These are phyloP conservation scores for Scaptomyza graminum DNA, from an alignment of 1,140 invertebrate genomes.

Conservation along the genomic window DNA sequence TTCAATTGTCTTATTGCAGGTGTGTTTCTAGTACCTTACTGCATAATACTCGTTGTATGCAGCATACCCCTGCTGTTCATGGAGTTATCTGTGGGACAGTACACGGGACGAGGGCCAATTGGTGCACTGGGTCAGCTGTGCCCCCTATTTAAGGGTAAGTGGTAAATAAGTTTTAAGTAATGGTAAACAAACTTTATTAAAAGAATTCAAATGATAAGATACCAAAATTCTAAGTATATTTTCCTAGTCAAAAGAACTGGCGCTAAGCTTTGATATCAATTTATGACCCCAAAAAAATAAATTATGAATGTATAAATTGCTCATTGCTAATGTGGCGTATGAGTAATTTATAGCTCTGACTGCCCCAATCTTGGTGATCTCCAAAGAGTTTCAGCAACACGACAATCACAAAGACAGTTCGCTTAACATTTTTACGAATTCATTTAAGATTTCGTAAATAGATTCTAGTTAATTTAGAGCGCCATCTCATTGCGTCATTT, in stretches of 20 bases:
- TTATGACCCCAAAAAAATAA: neutral
- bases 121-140: conserved; percentile 92
- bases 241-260: conserved; percentile 1
- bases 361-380: neutral
- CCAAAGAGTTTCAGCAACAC: neutral
- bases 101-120: conserved; percentile 91
- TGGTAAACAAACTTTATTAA: neutral
- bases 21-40: conserved; percentile 93
- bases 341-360: neutral
- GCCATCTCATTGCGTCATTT: conserved; percentile 45
- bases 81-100: conserved; percentile 92
- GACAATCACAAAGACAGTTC: neutral
- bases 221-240: neutral
- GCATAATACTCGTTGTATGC: conserved; percentile 91
- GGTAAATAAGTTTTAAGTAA: neutral
- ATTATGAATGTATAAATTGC: neutral
- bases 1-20: conserved; percentile 85
- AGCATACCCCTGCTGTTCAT: conserved; percentile 93
- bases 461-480: conserved; percentile 14
- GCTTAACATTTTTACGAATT: neutral
- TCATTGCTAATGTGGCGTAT: conserved; percentile 31
- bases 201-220: conserved; percentile 6
- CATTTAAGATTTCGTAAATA: conserved; percentile 14
- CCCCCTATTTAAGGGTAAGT: conserved; percentile 92
- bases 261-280: neutral